Base-by-base conservation (phyloP, 2,888 invertebrate species). In the Cyaniris semiargus region DNA sequence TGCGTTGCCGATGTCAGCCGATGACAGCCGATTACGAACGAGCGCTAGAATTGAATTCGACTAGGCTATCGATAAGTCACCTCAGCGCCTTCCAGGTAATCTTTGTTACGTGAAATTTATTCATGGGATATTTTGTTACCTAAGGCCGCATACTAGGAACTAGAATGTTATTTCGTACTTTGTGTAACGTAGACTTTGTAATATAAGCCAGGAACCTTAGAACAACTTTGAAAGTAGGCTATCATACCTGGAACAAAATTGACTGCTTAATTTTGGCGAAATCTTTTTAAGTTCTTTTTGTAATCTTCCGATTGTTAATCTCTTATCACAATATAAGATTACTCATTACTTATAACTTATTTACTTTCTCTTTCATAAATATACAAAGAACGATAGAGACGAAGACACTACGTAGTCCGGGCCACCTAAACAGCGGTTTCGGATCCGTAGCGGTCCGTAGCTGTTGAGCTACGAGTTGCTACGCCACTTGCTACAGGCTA, bases 1-100 rank as follows among this genome's bases (percentile, higher is more conserved):
- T 13, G 23, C 13, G 23, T 4, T 66, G 27, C 27, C 66, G 66
- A 66, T 66, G 66, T 31, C 66, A 66, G 66, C 66, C 66, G 66
- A 66, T 27, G 66, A 66, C 66, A 66, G 18, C 66, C 66, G 66
- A 66, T 66, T 66, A 66, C 66, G 66, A 15, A 31, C 27, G 66
- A 31, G 66, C 18, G 27, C 66, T 66, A 66, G 66, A 66, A 66
- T 66, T 66, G 66, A 66, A 66, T 66, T 66, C 66, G 66, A 66
- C 66, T 66, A 18, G 27, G 66, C 66, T 31, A 66, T 66, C 66
- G 66, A 66, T 66, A 66, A 66, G 66, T 66, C 66, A 66, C 66
- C 66, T 66, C 66, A 31, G 66, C 66, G 66, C 66, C 23, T 66
- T 66, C 66, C 15, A 66, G 66, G 66, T 31, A 66, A 66, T 66